Evolutionary conservation across 1,140 invertebrate genomes (phyloP), one percentile per base, ranked within the genome.

Genomic region (Aphelenchoides avenae): DNA sequence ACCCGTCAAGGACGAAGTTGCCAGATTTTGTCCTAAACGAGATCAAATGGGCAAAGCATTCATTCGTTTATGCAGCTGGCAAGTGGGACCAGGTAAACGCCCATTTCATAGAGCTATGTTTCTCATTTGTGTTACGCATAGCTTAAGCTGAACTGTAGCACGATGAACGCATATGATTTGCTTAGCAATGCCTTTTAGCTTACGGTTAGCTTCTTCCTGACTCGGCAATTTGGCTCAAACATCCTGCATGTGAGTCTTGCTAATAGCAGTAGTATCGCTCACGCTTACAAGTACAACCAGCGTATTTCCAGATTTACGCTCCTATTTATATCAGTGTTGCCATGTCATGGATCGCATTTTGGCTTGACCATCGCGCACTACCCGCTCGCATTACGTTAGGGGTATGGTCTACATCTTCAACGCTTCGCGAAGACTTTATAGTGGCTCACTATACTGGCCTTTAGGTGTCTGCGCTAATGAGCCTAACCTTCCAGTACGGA

Each of bases 261-360:
- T 7, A n/a, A 11, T 29, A 31, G 13, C 13, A 2, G 29, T 11
- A 56, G 11, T 36, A 27, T 57, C 9, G 26, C 27, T 26, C 7
- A 31, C 9, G 13, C 6, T 39, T 7, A 18, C 41, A 44, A 44
- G 13, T 3, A 51, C 60, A 80, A 9, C 80, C 79, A 3, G 79
- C 78, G 34, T 76, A 78, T 43, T 61, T 79, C 31, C 77, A 78
- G 26, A 79, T 80, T 18, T 68, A 18, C 13, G 18, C 34, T 13
- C 18, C 18, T 36, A 18, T 13, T 13, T 36, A 36, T 56, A 36
- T 26, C 47, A 59, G 57, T 59, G 57, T 60, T 29, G 58, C 76
- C 27, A 73, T 81, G 9, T 81, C 79, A 4, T 82, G 79, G 75
- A 78, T 82, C 11, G 79, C 79, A 13, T 82, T 82, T 61, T 82